Evolutionary conservation across 1,140 invertebrate species (phyloP).

Genomic region (Magallana angulata): DNA sequence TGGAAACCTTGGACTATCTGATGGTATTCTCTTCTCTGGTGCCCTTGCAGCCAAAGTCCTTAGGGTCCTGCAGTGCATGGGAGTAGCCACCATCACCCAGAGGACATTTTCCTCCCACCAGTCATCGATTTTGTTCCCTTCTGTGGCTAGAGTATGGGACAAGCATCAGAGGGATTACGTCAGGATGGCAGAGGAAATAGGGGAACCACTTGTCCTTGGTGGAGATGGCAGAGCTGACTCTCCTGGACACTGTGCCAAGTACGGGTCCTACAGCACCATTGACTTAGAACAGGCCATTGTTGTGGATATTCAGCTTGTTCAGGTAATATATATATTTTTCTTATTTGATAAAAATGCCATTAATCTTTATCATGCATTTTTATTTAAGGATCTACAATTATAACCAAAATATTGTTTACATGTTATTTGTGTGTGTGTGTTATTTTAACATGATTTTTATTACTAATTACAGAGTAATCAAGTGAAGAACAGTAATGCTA

Average conservation of each 20-base stretch:
- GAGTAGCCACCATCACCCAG: not conserved
- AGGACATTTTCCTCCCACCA: constrained; percentile 49
- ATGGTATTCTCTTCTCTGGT: constrained; percentile 37
- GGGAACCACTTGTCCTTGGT: constrained; percentile 31
- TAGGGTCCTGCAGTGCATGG: constrained; percentile 41
- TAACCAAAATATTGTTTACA: not conserved
- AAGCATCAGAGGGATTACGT: constrained; percentile 10
- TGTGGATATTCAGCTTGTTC: constrained; percentile 56
- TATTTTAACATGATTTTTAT: not conserved
- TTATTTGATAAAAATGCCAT: too few relatives aligned
- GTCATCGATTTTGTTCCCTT: constrained; percentile 23
- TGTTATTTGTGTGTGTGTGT: not conserved
- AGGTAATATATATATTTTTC: constrained; percentile 38
- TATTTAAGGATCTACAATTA: too few relatives aligned
- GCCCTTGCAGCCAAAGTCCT: not conserved
- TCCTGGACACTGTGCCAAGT: constrained; percentile 60
- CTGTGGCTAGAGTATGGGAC: constrained; percentile 35
- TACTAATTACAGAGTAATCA: not conserved
- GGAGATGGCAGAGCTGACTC: constrained; percentile 59
- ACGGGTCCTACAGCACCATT: constrained; percentile 53
- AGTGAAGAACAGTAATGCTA: not conserved
- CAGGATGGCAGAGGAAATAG: too few relatives aligned
- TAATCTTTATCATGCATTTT: too few relatives aligned
- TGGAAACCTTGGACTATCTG: constrained; percentile 39
- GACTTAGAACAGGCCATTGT: constrained; percentile 47